A percentile compares a stretch with the other conserved stretches of the same genome.
phyloP scores from a whole-genome alignment of 2,113 vertebrate genomes.

The Halcyon senegalensis region DNA sequence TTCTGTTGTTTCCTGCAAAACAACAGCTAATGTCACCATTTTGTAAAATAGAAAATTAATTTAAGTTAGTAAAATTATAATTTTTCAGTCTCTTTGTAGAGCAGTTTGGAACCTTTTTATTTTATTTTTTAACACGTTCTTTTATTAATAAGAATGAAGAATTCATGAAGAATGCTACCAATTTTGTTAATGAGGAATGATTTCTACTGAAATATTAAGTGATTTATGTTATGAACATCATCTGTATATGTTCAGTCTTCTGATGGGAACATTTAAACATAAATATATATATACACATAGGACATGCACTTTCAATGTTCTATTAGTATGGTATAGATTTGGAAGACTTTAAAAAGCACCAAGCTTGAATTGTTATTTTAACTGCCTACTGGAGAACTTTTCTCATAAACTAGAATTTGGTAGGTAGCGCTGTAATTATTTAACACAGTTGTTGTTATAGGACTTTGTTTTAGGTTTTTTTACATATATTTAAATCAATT shows the following conservation, averaged over 20 bases:
- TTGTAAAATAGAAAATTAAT: neutral
- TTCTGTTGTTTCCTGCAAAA: constrained; percentile 49
- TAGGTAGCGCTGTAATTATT: neutral
- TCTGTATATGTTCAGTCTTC: neutral
- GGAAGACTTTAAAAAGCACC: neutral
- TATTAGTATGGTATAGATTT: neutral
- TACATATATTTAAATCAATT: neutral
- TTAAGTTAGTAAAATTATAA: neutral
- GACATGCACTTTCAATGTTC: neutral
- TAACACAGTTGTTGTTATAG: neutral
- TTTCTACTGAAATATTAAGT: neutral
- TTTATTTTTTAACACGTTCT: neutral
- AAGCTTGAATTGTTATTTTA: neutral
- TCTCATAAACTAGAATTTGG: neutral
- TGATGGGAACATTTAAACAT: neutral
- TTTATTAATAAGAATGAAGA: neutral
- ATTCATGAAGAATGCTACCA: neutral
- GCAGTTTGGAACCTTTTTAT: neutral
- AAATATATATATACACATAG: neutral
- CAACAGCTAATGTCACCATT: neutral
- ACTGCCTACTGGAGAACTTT: neutral
- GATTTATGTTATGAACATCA: neutral
- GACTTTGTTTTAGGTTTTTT: neutral
- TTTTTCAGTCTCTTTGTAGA: neutral
- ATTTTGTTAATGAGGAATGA: neutral